These are phyloP conservation scores for Drosophila paucipuncta DNA, from an alignment of 2,888 invertebrate genomes.

Conservation along the genomic window DNA sequence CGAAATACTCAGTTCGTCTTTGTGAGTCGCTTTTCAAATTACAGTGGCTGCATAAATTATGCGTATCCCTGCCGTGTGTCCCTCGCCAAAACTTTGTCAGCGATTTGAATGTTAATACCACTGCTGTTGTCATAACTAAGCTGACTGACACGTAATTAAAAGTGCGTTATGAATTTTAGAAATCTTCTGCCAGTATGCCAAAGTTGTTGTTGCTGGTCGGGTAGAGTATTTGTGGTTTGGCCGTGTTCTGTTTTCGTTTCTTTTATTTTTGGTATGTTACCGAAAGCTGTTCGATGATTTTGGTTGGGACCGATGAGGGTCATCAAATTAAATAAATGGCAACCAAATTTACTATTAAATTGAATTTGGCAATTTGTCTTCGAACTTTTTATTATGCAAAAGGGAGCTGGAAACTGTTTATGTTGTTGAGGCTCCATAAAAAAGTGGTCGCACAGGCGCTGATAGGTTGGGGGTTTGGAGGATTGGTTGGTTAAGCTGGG, in stretches of 20 bases:
- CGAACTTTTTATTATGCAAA: constrained; percentile 72
- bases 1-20: neutral
- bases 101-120: constrained; percentile 61
- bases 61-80: constrained; percentile 20
- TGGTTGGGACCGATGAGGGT: constrained; percentile 35
- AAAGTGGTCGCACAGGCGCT: constrained; percentile 22
- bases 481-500: constrained; percentile 4
- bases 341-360: constrained; percentile 77
- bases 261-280: constrained; percentile 1
- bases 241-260: neutral
- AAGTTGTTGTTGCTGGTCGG: constrained; percentile 11
- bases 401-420: constrained; percentile 63
- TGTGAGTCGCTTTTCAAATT: constrained; percentile 41
- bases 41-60: constrained; percentile 61
- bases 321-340: constrained; percentile 77
- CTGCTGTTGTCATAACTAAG: constrained; percentile 46
- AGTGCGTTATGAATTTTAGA: constrained; percentile 45
- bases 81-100: constrained; percentile 18
- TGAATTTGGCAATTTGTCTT: constrained; percentile 78
- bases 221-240: neutral
- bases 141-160: constrained; percentile 76
- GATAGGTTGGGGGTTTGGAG: neutral
- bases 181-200: constrained; percentile 34
- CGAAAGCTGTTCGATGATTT: constrained; percentile 34
- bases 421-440: constrained; percentile 58